These are phyloP conservation scores for Fukomys damarensis DNA, from an alignment of 2,113 vertebrate genomes.

Conservation along the genomic window DNA sequence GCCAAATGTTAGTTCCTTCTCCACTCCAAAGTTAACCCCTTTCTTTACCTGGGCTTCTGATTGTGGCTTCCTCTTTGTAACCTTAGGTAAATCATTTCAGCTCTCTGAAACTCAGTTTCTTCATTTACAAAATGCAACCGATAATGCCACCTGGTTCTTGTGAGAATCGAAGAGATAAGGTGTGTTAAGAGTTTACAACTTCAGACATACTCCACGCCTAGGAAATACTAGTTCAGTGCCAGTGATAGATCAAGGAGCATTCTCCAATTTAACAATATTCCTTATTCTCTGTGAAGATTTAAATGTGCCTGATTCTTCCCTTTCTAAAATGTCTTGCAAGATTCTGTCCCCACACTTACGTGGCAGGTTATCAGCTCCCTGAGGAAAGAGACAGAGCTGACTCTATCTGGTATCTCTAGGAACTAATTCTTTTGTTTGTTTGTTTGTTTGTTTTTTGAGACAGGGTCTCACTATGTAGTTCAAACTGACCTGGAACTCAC, in stretches of 20 bases:
- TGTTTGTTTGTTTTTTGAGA: too few species aligned
- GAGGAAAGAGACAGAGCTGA: conserved; percentile 1
- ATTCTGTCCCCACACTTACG: not conserved
- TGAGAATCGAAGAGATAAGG: not conserved
- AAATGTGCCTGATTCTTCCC: not conserved
- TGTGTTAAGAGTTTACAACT: not conserved
- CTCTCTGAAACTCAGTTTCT: conserved; percentile 5
- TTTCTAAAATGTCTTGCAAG: conserved; percentile 17
- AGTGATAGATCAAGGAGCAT: not conserved
- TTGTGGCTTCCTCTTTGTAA: not conserved
- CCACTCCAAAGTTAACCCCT: not conserved
- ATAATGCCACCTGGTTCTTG: conserved; percentile 28
- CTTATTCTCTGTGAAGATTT: not conserved
- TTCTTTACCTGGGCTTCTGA: not conserved
- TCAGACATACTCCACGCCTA: not conserved
- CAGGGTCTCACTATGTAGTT: too few species aligned
- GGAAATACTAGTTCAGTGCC: not conserved
- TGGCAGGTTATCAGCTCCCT: not conserved
- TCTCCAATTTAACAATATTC: not conserved
- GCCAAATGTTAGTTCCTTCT: not conserved
- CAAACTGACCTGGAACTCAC: too few species aligned
- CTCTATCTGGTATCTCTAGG: not conserved
- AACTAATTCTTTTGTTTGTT: not conserved
- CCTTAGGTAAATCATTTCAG: not conserved
- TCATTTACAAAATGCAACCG: conserved; percentile 48